Percentiles rank a stretch among this genome's conserved stretches.
Evolutionary conservation across 2,797 vertebrate species (phyloP).

Genomic region (Sebastes melanostomus): DNA sequence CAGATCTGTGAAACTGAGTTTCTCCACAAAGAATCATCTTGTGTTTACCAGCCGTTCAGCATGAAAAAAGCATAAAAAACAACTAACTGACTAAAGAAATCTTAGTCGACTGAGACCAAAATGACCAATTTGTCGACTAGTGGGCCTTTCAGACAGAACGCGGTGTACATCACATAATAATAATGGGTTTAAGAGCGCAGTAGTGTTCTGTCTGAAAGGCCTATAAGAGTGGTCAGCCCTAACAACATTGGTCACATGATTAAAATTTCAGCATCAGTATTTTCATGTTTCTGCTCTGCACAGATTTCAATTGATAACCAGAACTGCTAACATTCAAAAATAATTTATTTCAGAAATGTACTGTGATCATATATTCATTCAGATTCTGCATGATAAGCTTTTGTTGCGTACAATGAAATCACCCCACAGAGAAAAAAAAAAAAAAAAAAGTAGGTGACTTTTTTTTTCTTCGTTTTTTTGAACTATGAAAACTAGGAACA

Average conservation of each 20-base stretch:
- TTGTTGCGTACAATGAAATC: constrained; percentile 80
- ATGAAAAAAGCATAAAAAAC: no score
- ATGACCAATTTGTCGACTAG: no score
- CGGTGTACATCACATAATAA: no score
- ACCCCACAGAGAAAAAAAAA: constrained; percentile 72
- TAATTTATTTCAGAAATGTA: constrained; percentile 84
- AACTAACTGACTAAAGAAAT: no score
- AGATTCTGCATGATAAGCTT: constrained; percentile 79
- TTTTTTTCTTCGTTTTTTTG: constrained; percentile 39
- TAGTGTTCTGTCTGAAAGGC: no score
- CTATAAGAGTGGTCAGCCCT: no score
- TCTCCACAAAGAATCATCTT: no score
- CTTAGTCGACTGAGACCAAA: no score
- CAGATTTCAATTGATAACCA: constrained; percentile 31
- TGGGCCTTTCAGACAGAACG: no score
- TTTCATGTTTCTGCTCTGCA: neutral
- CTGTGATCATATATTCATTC: constrained; percentile 83
- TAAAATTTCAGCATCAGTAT: neutral
- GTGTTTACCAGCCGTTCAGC: no score
- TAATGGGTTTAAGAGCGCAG: neutral
- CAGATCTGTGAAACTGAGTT: no score
- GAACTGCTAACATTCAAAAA: constrained; percentile 79
- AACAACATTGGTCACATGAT: neutral
- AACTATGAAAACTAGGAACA: constrained; percentile 74
- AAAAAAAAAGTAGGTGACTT: constrained; percentile 56